Evolutionary conservation across 2,113 vertebrate species (phyloP), one percentile per base, ranked within the genome.

Genomic region (Paradoxurus hermaphroditus): DNA sequence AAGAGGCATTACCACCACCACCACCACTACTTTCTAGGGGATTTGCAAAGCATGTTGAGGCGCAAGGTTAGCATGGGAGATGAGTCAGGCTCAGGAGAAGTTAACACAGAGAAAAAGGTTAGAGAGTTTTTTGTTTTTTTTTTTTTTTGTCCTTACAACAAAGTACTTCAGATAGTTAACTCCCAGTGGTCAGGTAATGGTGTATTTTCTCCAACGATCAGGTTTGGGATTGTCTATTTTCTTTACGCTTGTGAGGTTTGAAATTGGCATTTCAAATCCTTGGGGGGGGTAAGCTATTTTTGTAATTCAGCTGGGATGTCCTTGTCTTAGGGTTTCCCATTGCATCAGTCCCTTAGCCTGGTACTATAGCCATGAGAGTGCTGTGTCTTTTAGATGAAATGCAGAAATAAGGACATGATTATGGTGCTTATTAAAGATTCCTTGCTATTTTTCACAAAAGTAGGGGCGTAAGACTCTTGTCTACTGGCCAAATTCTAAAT

Each of bases 401-500:
- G 90, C 34, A 95, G 68, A 95, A 87, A 91, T 96, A 94, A 97
- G 94, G 96, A 94, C 95, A 95, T 91, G 93, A 89, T 91, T 97
- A 78, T 95, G 63, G 95, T 97, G 93, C 96, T 95, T 97, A 97
- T 97, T 98, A 93, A 98, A 97, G 95, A 96, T 95, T 97, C 91
- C 79, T 93, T 97, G 91, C 96, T 97, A 97, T 98, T 97, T 98
- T 98, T 98, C 97, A 97, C 95, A 87, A 95, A 91, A 97, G 93
- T 97, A 97, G 93, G 97, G 97, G 97, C 51, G 51, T 98, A 93
- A 97, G 96, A 96, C 96, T 93, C 83, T 93, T 97, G 96, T 97
- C 95, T 92, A 75, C 91, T 97, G 96, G 96, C 96, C 97, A 98
- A 63, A 94, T 97, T 97, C 97, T 98, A 98, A 98, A 97, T 96